Conservation (phyloP, 1,140 invertebrate genomes). For the Saccostrea cuccullata region DNA sequence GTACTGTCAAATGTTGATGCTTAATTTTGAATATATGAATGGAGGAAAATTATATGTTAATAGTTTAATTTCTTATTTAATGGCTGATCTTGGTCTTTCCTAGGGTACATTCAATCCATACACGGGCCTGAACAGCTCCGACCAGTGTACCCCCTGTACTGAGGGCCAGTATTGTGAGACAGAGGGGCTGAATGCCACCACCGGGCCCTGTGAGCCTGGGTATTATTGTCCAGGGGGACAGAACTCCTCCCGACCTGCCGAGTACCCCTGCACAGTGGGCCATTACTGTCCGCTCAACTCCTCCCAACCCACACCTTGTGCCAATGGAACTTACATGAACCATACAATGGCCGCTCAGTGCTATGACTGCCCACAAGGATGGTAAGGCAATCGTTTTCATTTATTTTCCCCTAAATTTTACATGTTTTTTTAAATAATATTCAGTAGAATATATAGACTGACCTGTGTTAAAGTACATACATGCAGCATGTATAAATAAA, state of each 20-base stretch:
- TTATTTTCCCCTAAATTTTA: too few relatives aligned
- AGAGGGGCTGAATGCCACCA: slow-evolving; percentile 66
- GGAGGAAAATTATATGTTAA: background rate
- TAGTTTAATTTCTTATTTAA: background rate
- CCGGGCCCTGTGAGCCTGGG: slow-evolving; percentile 68
- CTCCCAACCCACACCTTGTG: slow-evolving; percentile 65
- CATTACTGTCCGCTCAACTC: slow-evolving; percentile 71
- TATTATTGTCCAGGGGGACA: slow-evolving; percentile 76
- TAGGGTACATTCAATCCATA: slow-evolving; percentile 73
- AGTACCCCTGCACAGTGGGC: slow-evolving; percentile 68
- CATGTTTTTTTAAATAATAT: too few relatives aligned
- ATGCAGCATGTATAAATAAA: too few relatives aligned
- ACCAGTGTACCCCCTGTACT: slow-evolving; percentile 72
- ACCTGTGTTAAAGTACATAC: too few relatives aligned
- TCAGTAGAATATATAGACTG: too few relatives aligned
- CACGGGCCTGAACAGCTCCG: slow-evolving; percentile 62
- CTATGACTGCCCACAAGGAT: slow-evolving; percentile 73
- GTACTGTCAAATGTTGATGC: slow-evolving; percentile 54
- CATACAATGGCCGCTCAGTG: slow-evolving; percentile 71
- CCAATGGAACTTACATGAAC: slow-evolving; percentile 76
- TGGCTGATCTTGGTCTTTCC: background rate
- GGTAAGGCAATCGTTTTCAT: slow-evolving; percentile 60
- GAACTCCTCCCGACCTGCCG: slow-evolving; percentile 64
- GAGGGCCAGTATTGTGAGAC: slow-evolving; percentile 69
- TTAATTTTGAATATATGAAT: background rate